Conservation (phyloP, 1,140 invertebrate genomes). For the Coboldia fuscipes region DNA sequence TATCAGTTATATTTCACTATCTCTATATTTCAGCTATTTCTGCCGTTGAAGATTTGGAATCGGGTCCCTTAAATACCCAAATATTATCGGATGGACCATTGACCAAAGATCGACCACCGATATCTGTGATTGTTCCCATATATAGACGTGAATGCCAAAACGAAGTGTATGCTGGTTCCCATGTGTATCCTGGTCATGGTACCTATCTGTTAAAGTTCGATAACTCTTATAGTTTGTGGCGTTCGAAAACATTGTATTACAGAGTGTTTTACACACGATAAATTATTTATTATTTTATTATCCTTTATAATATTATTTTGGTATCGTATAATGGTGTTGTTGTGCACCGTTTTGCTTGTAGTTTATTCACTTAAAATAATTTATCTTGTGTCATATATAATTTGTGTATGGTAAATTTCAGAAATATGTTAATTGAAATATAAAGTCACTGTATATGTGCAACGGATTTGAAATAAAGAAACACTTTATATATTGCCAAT, state of each 20-base stretch:
- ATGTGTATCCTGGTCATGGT: constrained; percentile 89
- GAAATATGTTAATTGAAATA: too few species aligned
- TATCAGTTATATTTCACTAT: constrained; percentile 3
- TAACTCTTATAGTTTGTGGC: constrained; percentile 97
- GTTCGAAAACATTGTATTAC: constrained; percentile 97
- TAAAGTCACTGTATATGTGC: too few species aligned
- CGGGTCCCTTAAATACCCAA: constrained; percentile 16
- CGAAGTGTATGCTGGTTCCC: constrained; percentile 93
- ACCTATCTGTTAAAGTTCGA: constrained; percentile 98
- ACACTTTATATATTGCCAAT: too few species aligned
- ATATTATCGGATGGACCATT: constrained; percentile 12
- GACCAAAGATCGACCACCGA: constrained; percentile 26
- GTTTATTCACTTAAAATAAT: too few species aligned
- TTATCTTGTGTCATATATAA: too few species aligned
- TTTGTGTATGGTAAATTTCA: too few species aligned
- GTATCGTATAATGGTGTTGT: too few species aligned
- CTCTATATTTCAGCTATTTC: constrained; percentile 6
- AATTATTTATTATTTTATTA: constrained; percentile 6
- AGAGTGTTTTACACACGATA: constrained; percentile 87
- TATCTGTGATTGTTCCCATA: constrained; percentile 71
- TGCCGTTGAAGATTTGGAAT: constrained; percentile 22
- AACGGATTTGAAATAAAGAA: too few species aligned
- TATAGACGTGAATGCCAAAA: constrained; percentile 88
- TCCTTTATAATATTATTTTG: too few species aligned
- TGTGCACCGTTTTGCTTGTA: too few species aligned